These are phyloP conservation scores for Dryas iulia DNA, from an alignment of 1,140 invertebrate genomes.

Conservation along the genomic window DNA sequence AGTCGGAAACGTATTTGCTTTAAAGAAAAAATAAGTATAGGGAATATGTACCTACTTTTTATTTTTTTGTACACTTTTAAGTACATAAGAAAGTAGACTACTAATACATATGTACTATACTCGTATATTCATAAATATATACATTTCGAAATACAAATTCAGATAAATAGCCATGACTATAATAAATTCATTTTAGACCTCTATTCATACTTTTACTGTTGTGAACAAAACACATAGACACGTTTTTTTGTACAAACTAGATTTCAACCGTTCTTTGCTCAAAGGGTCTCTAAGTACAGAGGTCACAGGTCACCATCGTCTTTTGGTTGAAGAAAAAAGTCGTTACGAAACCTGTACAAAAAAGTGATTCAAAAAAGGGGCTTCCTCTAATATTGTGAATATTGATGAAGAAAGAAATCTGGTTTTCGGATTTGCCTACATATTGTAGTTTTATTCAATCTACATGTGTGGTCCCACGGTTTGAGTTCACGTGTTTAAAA, in stretches of 20 bases:
- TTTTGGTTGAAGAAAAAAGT: conserved; percentile 67
- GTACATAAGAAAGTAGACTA: too few relatives aligned
- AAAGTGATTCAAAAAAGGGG: conserved; percentile 65
- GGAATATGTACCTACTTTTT: too few relatives aligned
- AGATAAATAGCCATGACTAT: conserved; percentile 42
- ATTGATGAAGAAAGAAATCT: conserved; percentile 78
- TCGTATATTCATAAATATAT: not conserved
- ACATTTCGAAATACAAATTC: not conserved
- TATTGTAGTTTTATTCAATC: conserved; percentile 50
- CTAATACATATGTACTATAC: too few relatives aligned
- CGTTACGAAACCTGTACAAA: conserved; percentile 65
- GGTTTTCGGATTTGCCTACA: conserved; percentile 65
- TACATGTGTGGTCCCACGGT: conserved; percentile 72
- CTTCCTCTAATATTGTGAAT: conserved; percentile 76
- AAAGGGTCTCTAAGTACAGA: conserved; percentile 41
- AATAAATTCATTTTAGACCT: conserved; percentile 29
- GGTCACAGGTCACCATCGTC: conserved; percentile 71
- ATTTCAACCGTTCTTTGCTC: conserved; percentile 55
- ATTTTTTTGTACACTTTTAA: too few relatives aligned
- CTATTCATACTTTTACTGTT: conserved; percentile 44
- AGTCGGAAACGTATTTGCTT: not conserved
- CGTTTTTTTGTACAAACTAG: conserved; percentile 69
- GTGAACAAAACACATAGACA: conserved; percentile 53
- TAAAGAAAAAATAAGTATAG: too few relatives aligned
- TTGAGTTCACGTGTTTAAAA: conserved; percentile 45